These are phyloP conservation scores for Heterohyrax brucei DNA, from an alignment of 2,797 vertebrate species.

Conservation along the genomic window DNA sequence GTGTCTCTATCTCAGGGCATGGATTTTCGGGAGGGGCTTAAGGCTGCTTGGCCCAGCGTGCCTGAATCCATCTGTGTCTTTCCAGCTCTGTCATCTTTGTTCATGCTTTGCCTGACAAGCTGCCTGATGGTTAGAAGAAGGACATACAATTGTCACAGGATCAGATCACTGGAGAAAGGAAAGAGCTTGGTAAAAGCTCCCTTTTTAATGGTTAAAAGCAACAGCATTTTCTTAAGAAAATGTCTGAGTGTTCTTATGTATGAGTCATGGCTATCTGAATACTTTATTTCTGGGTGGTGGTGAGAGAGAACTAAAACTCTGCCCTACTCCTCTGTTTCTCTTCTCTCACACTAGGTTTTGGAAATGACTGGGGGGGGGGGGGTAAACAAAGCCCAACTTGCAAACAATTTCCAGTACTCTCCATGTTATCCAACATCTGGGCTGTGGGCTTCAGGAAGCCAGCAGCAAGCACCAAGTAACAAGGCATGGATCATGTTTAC, in stretches of 20 bases:
- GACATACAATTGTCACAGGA: not conserved
- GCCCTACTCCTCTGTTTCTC: not conserved
- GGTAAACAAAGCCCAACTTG: not conserved
- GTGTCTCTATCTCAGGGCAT: conserved; percentile 75
- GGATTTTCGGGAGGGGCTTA: not conserved
- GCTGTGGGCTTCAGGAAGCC: not conserved
- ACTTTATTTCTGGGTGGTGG: conserved; percentile 5
- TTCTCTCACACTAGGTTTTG: not conserved
- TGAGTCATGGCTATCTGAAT: conserved; percentile 47
- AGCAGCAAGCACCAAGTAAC: not conserved
- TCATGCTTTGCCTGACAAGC: conserved; percentile 59
- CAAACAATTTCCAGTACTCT: not conserved
- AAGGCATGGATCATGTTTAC: not conserved
- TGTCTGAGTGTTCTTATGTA: not conserved
- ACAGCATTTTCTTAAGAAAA: conserved; percentile 38
- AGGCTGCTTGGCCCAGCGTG: conserved; percentile 37
- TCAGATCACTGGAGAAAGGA: conserved; percentile 38
- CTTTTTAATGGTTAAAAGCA: conserved; percentile 34
- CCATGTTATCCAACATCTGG: not conserved
- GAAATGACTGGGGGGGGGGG: not conserved
- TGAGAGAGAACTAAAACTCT: not conserved
- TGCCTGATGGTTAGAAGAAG: conserved; percentile 34
- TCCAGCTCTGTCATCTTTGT: conserved; percentile 30
- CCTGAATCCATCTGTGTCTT: conserved; percentile 35
- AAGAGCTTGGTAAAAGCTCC: not conserved